Evolutionary conservation across 2,113 vertebrate species (phyloP).

Genomic region (Tylochromis polylepis): DNA sequence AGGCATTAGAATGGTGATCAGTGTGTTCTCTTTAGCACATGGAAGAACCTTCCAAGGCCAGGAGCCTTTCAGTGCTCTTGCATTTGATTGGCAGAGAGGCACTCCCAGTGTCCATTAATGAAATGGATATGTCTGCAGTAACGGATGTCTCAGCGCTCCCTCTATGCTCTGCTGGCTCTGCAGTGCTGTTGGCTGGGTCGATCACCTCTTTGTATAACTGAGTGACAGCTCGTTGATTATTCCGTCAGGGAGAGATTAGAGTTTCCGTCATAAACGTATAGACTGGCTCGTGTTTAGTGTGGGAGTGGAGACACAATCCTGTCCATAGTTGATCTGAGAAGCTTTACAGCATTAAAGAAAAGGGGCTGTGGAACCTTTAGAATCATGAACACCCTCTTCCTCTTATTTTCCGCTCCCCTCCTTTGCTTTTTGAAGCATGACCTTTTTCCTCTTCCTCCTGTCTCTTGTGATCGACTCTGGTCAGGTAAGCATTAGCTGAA

Average conservation of each 20-base stretch:
- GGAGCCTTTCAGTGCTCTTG: conserved; percentile 18
- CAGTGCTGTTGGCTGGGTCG: background rate
- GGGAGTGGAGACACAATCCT: background rate
- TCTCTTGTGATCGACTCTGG: background rate
- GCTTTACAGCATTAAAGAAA: background rate
- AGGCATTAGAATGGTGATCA: background rate
- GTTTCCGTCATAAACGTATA: background rate
- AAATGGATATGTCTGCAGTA: conserved; percentile 37
- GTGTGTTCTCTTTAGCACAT: background rate
- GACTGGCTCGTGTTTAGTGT: background rate
- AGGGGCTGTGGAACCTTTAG: background rate
- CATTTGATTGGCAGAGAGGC: conserved; percentile 34
- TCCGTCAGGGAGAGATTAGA: background rate
- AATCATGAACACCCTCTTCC: background rate
- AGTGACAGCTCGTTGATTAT: conserved; percentile 5
- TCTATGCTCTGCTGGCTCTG: background rate
- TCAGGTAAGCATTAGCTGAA: background rate
- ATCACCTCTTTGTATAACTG: background rate
- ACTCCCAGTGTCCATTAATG: conserved; percentile 24
- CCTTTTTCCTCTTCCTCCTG: background rate
- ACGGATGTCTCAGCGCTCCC: conserved; percentile 6
- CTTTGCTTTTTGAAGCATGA: background rate
- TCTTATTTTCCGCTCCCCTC: background rate
- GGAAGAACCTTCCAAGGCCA: conserved; percentile 26
- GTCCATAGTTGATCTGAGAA: background rate